phyloP scores from a whole-genome alignment of 2,113 vertebrate species.

The Antigone vipio region DNA sequence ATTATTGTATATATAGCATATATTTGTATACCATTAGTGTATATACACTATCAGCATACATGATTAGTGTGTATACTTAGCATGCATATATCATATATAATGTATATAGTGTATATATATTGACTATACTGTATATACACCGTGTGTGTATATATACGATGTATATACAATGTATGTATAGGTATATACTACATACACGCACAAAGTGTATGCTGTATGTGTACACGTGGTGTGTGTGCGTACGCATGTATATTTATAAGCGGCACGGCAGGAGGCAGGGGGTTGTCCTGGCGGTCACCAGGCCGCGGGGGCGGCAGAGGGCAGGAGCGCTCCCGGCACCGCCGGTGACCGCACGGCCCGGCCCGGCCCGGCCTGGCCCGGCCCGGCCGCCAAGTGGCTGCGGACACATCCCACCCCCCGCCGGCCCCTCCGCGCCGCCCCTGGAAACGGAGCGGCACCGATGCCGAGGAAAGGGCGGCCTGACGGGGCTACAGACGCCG shows the following conservation, averaged over 20 bases:
- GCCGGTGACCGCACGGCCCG: too few species aligned
- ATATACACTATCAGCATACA: too few species aligned
- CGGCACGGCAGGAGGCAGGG: rapidly evolving
- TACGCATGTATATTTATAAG: too few species aligned
- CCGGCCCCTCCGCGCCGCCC: too few species aligned
- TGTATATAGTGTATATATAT: background rate
- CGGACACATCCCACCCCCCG: too few species aligned
- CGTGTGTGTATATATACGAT: background rate
- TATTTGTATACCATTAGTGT: too few species aligned
- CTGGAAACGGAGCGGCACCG: background rate
- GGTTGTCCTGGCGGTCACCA: background rate
- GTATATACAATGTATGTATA: too few species aligned
- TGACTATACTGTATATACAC: background rate
- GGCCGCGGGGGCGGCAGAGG: background rate
- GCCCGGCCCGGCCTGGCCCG: too few species aligned
- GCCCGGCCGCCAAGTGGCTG: too few species aligned
- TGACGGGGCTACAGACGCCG: rapidly evolving
- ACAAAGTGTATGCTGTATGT: rapidly evolving
- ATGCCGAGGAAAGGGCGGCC: too few species aligned
- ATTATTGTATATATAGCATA: background rate
- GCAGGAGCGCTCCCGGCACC: rapidly evolving
- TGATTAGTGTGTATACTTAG: too few species aligned
- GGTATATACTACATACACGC: too few species aligned
- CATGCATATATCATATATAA: background rate
- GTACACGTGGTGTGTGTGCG: rapidly evolving